Evolutionary conservation across 2,888 invertebrate genomes (phyloP).

Genomic region (Cheilosia impressa): DNA sequence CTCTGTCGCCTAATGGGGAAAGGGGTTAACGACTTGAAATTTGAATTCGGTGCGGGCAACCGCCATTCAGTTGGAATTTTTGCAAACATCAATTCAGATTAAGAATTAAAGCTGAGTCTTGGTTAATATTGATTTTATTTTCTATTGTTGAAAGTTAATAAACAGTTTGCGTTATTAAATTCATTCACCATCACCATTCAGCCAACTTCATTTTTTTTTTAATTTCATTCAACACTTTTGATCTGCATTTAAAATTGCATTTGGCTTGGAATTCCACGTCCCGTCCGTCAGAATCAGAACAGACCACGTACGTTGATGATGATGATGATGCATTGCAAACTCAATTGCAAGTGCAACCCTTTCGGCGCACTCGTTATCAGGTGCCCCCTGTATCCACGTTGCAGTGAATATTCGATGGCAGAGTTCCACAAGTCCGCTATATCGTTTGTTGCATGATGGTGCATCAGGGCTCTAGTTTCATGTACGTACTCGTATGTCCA

Average conservation of each 20-base stretch:
- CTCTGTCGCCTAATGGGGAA: too few species aligned
- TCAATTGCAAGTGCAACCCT: slow-evolving; percentile 44
- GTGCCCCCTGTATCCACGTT: neutral
- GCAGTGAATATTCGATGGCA: slow-evolving; percentile 27
- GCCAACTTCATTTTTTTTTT: slow-evolving; percentile 21
- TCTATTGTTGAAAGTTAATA: neutral
- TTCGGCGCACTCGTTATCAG: slow-evolving; percentile 6
- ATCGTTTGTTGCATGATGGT: neutral
- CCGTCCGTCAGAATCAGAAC: slow-evolving; percentile 16
- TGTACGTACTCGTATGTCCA: neutral
- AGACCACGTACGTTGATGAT: slow-evolving; percentile 2
- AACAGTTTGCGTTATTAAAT: neutral
- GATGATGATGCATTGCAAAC: slow-evolving; percentile 31
- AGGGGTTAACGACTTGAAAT: slow-evolving; percentile 4
- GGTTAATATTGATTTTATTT: neutral
- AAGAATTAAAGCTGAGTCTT: neutral
- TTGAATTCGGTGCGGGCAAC: slow-evolving; percentile 8
- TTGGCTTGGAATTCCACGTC: slow-evolving; percentile 17
- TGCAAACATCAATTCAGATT: neutral
- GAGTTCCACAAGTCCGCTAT: slow-evolving; percentile 12
- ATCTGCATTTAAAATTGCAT: slow-evolving; percentile 34
- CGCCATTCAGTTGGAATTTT: neutral
- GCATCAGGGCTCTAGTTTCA: neutral
- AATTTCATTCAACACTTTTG: neutral
- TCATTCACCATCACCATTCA: neutral